Conservation (phyloP, 2,113 vertebrate genomes). For the Macaca nemestrina region DNA sequence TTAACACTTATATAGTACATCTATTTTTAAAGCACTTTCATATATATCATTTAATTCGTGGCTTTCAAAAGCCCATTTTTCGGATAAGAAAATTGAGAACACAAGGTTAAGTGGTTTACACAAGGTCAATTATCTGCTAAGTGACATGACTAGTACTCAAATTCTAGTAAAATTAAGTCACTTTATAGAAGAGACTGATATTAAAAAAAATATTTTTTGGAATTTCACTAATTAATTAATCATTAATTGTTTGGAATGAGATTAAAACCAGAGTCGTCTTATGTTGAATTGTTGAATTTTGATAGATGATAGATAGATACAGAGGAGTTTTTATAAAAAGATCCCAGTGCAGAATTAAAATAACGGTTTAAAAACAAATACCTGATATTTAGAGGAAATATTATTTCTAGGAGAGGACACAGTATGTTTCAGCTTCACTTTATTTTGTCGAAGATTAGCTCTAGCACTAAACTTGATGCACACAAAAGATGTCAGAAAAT, state of each 20-base stretch:
- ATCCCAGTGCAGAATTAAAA: neutral
- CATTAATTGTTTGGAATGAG: neutral
- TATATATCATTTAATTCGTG: neutral
- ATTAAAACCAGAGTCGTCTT: neutral
- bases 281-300: neutral
- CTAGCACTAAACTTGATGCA: neutral
- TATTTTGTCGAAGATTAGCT: constrained; percentile 18
- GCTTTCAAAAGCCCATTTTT: neutral
- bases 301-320: neutral
- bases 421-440: neutral
- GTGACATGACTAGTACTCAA: neutral
- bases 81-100: neutral
- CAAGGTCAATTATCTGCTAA: neutral
- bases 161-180: constrained; percentile 8
- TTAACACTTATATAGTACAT: neutral
- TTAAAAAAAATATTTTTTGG: neutral
- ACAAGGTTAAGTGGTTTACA: neutral
- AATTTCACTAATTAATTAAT: neutral
- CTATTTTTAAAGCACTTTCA: neutral
- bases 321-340: neutral
- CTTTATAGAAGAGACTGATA: neutral
- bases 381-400: neutral
- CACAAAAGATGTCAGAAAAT: constrained; percentile 1
- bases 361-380: neutral
- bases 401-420: neutral